Evolutionary conservation across 2,113 vertebrate genomes (phyloP), one percentile per base, ranked within the genome.

Genomic region (Entelurus aequoreus): DNA sequence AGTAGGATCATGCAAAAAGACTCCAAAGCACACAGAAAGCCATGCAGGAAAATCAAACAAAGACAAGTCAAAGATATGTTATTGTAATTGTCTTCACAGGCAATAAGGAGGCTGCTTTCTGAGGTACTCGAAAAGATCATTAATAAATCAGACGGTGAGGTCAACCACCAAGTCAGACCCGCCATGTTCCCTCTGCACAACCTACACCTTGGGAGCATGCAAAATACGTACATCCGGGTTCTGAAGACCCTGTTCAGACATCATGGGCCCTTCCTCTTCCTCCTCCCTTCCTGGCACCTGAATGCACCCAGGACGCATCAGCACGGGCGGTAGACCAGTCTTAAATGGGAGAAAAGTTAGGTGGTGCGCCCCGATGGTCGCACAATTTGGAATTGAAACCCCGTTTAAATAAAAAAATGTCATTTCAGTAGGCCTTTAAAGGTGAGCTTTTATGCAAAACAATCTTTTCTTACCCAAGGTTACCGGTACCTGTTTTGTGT

Each of bases 231-330:
- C 90, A 90, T 92, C 88, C 86, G 94, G 93, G 75, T 90, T 69
- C 78, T 84, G 83, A 80, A 79, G 84, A 82, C 83, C 91, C 84
- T 90, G 88, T 36, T 90, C 82, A 77, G 91, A 91, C 73, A 93
- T 92, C 83, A 94, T 93, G 80, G 87, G 90, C 82, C 88, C 77
- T 89, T 89, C 90, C 62, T 92, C 88, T 78, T 93, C 92, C 76
- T 93, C 82, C 73, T 87, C 89, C 56, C 81, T 83, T 88, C 91
- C 92, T 87, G 89, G 81, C 78, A 91, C 89, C 96, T 99, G 84
- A 85, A 87, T 81, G 66, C 68, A 84, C 85, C 87, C 88, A 86
- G 89, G 78, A 90, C 80, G 90, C 71, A 46, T 46, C 42, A 87
- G 86, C 76, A 83, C 71, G 79, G 79, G 72, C 75, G 62, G 53